Evolutionary conservation across 1,140 invertebrate genomes (phyloP), one percentile per base, ranked within the genome.

Genomic region (Melipona quadrifasciata): DNA sequence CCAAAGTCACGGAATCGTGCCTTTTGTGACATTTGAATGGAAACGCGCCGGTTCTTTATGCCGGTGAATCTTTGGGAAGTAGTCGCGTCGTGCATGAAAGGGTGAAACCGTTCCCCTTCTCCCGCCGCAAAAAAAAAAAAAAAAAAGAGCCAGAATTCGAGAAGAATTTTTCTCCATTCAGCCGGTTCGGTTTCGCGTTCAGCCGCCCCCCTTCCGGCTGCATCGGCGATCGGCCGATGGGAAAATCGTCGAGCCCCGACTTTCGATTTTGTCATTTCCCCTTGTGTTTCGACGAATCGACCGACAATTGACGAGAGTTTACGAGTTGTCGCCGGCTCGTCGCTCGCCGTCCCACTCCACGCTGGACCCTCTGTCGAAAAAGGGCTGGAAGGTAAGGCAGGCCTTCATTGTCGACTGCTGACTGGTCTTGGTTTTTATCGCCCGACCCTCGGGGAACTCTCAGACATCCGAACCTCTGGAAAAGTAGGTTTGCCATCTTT

Each of bases 371-470:
- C 74, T 72, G 84, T 78, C 74, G 78, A 85, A 73, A 47, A 85
- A 64, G 82, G 72, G 70, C 39, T 65, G 79, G 64, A 72, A 85
- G 86, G 75, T 86, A 89, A 88, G 84, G 61, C 78, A 47, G 39
- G 73, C 58, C 74, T 89, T 90, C 89, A 91, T 92, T 91, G 90
- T 90, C 87, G 86, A 86, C 86, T 92, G 91, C 91, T 92, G 91
- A 92, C 90, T 91, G 82, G 86, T 89, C 82, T 78, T 53, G 76
- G 89, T 92, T 92, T 92, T 92, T 92, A 92, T 92, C 87, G 89
- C 88, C 6, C 87, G 55, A 71, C 81, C 91, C 87, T 87, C 64
- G 73, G 89, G 91, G 92, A 90, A 34, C 67, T 80, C 67, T 68
- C 77, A 88, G 78, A 88, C 85, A 90, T 86, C 78, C 80, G 70